Base-by-base conservation (phyloP, 1,140 invertebrate species). In the Magallana gigas region DNA sequence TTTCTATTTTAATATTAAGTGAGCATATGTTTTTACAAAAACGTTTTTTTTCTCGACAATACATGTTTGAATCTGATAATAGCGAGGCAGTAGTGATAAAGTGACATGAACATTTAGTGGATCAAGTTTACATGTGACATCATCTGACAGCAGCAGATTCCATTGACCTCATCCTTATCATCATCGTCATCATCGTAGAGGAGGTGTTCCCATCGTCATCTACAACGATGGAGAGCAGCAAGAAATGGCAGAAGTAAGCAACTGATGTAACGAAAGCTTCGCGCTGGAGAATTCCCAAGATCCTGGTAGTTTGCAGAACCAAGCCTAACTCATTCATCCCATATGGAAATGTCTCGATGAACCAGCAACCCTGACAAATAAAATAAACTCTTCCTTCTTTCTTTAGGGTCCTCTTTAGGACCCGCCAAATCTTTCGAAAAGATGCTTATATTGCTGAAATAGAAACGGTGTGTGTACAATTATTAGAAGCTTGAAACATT, bases 341-440 rank as follows among this genome's bases (percentile, higher is more conserved):
- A 85, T 80, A 64, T 85, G 84, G 71, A 71, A 86, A 57, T 85
- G 68, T 87, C 36, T 81, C 48, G 57, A 62, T 62, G 81, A 18
- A 80, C 62, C 57, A 85, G 57, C 59, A 88, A 84, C 60, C 57
- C 4, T 87, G 57, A 76, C 56, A 36, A 85, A 85, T 81, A 87
- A 48, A 76, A 81, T 48, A 76, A 81, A 81, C 84, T 85, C 86
- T 86, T 88, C 81, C 85, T 87, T 87, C 68, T 60, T 48, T 84
- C 86, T 88, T 91, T 84, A 81, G 91, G 91, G 87, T 80, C 89
- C 91, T 90, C 84, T 90, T 91, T 71, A 90, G 91, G 90, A 87
- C 87, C 91, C 91, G 68, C 83, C 91, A 86, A 88, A 86, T 89
- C 48, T 60, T 86, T 87, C 91, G 62, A 87, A 88, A 84, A 83